Evolutionary conservation across 1,140 invertebrate species (phyloP).

Genomic region (Magallana angulata): DNA sequence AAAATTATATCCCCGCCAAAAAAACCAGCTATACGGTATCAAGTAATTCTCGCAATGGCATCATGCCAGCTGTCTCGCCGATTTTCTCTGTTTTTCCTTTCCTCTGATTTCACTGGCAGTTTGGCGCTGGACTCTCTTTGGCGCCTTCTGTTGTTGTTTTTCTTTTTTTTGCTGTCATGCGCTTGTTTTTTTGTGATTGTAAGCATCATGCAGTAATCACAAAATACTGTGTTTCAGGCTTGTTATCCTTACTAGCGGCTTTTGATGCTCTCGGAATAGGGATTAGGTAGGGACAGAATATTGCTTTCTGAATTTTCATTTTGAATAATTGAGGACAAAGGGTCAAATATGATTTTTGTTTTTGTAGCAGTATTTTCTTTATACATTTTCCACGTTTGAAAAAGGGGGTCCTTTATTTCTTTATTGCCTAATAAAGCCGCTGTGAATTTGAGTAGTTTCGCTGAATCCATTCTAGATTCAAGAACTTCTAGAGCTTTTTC

Average conservation of each 20-base stretch:
- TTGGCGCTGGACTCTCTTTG: too few relatives aligned
- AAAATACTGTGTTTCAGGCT: neutral
- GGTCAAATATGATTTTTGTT: neutral
- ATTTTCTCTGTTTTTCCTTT: too few relatives aligned
- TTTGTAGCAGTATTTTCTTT: neutral
- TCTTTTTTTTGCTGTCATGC: neutral
- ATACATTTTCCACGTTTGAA: neutral
- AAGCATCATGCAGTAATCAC: neutral
- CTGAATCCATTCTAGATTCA: neutral
- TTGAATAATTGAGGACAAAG: neutral
- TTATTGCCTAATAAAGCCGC: neutral
- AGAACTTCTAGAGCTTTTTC: neutral
- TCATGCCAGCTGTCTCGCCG: too few relatives aligned
- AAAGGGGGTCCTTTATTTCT: neutral
- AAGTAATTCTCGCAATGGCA: too few relatives aligned
- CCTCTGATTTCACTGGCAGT: too few relatives aligned
- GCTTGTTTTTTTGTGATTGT: neutral
- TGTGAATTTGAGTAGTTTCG: neutral
- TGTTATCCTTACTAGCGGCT: neutral
- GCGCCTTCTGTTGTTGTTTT: neutral
- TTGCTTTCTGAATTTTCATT: neutral
- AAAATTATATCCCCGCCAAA: too few relatives aligned
- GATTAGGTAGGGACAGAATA: neutral
- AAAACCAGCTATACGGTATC: too few relatives aligned
- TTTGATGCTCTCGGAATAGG: neutral